Base-by-base conservation (phyloP, 35 echinoderm and acorn worm genomes). In the Heliocidaris erythrogramma region DNA sequence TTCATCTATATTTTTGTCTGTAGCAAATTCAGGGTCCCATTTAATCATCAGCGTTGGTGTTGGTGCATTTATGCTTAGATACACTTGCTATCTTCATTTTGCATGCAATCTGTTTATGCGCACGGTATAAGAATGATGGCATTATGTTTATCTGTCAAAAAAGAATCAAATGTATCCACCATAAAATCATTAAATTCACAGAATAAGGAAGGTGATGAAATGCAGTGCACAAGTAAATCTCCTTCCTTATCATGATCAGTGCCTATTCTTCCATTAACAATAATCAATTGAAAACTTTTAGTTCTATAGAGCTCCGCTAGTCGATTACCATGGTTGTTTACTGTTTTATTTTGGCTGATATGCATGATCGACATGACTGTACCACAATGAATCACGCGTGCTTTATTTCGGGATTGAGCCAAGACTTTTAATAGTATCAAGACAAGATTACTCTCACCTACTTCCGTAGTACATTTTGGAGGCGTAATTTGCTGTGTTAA, bases 101-200 rank as follows among this genome's bases (percentile, higher is more conserved):
- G n/a, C 14, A 16, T 29, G 69, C 14, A 84, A 18, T 84, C n/a
- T 14, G 14, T 18, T 84, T 18, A 84, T 18, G 14, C 14, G n/a
- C n/a, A 84, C 14, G n/a, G n/a, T 1, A 4, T 84, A 18, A 84
- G 69, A 16, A 84, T 87, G 8, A 87, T 87, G 85, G 32, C 85
- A 30, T 30, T 87, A 87, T 87, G 85, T 87, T 87, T 87, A 35
- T 87, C 85, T 30, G 85, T 0, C 85, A 87, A 87, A 29, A 87
- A 35, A 30, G 69, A 10, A 0, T 30, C 85, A 87, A 87, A 29
- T 87, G 32, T 87, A 35, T 87, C 85, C n/a, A 87, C 85, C n/a
- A 35, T 30, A 87, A 87, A 87, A 29, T 84, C 69, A 18, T 84
- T 29, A 84, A 84, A 84, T 4, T 14, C n/a, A 84, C 69, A 29